These are phyloP conservation scores for Strigamia transsilvanica DNA, from an alignment of 2,888 invertebrate species.

Conservation along the genomic window DNA sequence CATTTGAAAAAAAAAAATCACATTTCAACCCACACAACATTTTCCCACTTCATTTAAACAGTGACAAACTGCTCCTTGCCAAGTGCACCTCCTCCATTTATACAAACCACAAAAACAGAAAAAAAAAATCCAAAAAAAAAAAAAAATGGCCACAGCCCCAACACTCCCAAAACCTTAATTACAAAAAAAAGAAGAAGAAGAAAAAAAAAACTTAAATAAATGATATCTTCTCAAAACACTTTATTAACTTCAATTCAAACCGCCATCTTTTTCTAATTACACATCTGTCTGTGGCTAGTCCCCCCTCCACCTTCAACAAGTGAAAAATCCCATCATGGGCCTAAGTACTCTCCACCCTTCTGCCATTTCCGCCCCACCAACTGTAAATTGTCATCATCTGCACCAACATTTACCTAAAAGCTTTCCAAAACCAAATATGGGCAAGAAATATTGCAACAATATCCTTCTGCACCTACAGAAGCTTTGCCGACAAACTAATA, in stretches of 20 bases:
- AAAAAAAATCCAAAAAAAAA: neutral
- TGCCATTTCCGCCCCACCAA: neutral
- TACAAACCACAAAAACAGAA: neutral
- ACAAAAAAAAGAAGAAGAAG: too few relatives aligned
- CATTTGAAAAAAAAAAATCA: neutral
- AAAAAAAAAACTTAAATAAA: neutral
- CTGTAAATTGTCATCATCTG: slow-evolving; percentile 24
- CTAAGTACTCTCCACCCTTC: neutral
- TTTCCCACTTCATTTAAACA: slow-evolving; percentile 6
- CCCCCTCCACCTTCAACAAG: neutral
- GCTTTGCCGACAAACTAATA: neutral
- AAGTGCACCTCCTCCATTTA: too few relatives aligned
- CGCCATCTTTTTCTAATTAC: neutral
- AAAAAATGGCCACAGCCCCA: neutral
- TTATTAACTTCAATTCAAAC: neutral
- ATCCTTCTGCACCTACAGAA: neutral
- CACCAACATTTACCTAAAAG: neutral
- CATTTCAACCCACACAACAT: neutral
- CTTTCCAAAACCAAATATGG: neutral
- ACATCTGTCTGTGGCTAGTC: neutral
- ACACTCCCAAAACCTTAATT: neutral
- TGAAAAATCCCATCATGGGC: neutral
- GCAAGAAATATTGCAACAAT: neutral
- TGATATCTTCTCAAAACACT: neutral
- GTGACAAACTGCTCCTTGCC: neutral